These are phyloP conservation scores for Troilus luridus DNA, from an alignment of 2,888 invertebrate species.

Conservation along the genomic window DNA sequence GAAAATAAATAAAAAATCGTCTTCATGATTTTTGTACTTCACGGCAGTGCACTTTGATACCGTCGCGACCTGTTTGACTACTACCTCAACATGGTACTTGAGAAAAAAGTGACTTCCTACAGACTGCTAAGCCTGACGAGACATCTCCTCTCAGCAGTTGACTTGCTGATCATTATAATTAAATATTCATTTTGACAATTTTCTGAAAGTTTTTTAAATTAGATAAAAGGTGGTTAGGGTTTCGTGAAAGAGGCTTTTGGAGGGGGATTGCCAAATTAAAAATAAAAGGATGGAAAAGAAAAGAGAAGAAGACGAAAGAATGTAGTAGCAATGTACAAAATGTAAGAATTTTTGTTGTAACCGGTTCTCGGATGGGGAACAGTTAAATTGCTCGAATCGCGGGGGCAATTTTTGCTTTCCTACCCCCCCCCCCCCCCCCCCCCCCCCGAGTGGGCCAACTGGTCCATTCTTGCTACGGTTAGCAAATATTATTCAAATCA, in stretches of 20 bases:
- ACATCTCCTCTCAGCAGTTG: not conserved
- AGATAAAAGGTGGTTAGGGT: constrained; percentile 16
- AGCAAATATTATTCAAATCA: constrained; percentile 47
- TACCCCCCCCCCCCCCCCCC: constrained; percentile 17
- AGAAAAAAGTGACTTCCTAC: not conserved
- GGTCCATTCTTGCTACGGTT: constrained; percentile 23
- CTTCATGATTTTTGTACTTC: not conserved
- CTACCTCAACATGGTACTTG: not conserved
- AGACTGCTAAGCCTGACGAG: not conserved
- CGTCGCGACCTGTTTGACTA: not conserved
- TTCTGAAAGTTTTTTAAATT: not conserved
- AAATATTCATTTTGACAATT: constrained; percentile 33
- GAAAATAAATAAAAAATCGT: not conserved
- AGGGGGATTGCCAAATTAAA: not conserved
- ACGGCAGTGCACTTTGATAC: not conserved
- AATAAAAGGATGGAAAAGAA: constrained; percentile 5
- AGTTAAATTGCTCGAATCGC: constrained; percentile 41
- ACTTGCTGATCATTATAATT: constrained; percentile 2
- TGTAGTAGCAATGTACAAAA: constrained; percentile 48
- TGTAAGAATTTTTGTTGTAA: constrained; percentile 46
- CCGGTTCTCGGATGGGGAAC: constrained; percentile 34
- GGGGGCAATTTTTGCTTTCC: constrained; percentile 47
- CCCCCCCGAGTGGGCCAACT: constrained; percentile 20
- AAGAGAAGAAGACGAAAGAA: constrained; percentile 29
- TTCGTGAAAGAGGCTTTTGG: not conserved